phyloP scores from a whole-genome alignment of 2,888 invertebrate genomes.

The Sesia bembeciformis region DNA sequence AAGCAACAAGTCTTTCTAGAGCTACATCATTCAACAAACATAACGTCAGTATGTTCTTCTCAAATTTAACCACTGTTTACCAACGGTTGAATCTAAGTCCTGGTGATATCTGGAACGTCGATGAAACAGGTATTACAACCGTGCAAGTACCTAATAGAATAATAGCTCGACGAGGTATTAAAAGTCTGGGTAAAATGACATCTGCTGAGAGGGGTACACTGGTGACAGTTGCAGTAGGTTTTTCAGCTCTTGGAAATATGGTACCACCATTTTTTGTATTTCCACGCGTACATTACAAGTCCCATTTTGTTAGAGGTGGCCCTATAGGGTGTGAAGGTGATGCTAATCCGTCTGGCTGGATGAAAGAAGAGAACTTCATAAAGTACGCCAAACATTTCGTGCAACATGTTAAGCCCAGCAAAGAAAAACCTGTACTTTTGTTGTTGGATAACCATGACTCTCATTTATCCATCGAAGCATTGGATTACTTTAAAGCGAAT shows the following conservation, averaged over 20 bases:
- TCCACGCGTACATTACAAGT: slow-evolving; percentile 5
- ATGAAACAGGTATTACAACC: slow-evolving; percentile 34
- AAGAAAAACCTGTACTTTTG: slow-evolving; percentile 4
- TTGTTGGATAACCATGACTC: slow-evolving; percentile 7
- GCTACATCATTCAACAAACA: slow-evolving; percentile 7
- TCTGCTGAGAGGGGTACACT: slow-evolving; percentile 5
- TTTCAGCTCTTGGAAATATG: slow-evolving; percentile 6
- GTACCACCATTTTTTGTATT: slow-evolving; percentile 5
- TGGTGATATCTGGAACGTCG: slow-evolving; percentile 30
- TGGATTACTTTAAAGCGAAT: slow-evolving; percentile 8
- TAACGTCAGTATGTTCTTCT: slow-evolving; percentile 7
- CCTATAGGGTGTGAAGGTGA: slow-evolving; percentile 3
- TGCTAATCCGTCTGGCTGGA: slow-evolving; percentile 8
- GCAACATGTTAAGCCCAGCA: slow-evolving; percentile 1
- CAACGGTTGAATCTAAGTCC: slow-evolving; percentile 8
- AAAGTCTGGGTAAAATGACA: slow-evolving; percentile 24
- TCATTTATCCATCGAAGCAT: slow-evolving; percentile 8
- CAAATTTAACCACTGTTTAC: slow-evolving; percentile 4
- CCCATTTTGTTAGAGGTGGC: slow-evolving; percentile 5
- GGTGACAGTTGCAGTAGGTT: slow-evolving; percentile 4
- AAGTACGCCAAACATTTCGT: slow-evolving; percentile 7
- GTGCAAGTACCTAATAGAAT: slow-evolving; percentile 32
- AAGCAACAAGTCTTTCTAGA: slow-evolving; percentile 7
- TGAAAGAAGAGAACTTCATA: slow-evolving; percentile 8
- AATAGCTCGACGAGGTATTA: slow-evolving; percentile 26